phyloP scores from a whole-genome alignment of 2,797 vertebrate species.

The Phrynocephalus forsythii region DNA sequence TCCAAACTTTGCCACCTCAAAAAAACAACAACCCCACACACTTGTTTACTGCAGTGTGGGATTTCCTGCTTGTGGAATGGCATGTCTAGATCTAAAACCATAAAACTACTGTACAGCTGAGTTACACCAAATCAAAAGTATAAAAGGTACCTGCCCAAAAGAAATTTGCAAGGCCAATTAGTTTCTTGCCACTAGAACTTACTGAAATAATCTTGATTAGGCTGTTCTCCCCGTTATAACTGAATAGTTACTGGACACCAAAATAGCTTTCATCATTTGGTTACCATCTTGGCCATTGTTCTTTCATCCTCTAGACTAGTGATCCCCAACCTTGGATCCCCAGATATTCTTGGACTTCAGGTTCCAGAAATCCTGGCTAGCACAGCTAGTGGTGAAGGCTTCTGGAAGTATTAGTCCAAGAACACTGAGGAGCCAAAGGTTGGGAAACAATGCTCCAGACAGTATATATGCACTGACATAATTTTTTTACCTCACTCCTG shows the following conservation, averaged over 20 bases:
- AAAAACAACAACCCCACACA: too few relatives aligned
- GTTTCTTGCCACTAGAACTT: not conserved
- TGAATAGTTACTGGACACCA: not conserved
- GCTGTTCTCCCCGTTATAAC: not conserved
- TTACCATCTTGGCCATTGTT: not conserved
- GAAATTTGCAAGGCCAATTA: not conserved
- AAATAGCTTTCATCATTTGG: not conserved
- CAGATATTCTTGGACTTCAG: too few relatives aligned
- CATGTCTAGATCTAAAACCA: not conserved
- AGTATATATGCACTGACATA: not conserved
- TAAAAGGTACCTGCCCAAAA: not conserved
- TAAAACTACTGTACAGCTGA: not conserved
- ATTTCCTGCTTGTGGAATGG: not conserved
- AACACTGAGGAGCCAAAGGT: too few relatives aligned
- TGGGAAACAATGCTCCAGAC: not conserved
- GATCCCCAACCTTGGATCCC: too few relatives aligned
- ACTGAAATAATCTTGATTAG: not conserved
- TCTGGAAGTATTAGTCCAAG: too few relatives aligned
- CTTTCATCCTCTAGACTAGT: not conserved
- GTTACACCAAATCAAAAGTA: not conserved
- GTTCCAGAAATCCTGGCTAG: too few relatives aligned
- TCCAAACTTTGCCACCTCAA: not conserved
- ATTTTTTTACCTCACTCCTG: not conserved
- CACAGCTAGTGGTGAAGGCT: too few relatives aligned
- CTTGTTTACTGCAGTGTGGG: not conserved